Base-by-base conservation (phyloP, 2,888 invertebrate genomes). In the Thyatira batis region DNA sequence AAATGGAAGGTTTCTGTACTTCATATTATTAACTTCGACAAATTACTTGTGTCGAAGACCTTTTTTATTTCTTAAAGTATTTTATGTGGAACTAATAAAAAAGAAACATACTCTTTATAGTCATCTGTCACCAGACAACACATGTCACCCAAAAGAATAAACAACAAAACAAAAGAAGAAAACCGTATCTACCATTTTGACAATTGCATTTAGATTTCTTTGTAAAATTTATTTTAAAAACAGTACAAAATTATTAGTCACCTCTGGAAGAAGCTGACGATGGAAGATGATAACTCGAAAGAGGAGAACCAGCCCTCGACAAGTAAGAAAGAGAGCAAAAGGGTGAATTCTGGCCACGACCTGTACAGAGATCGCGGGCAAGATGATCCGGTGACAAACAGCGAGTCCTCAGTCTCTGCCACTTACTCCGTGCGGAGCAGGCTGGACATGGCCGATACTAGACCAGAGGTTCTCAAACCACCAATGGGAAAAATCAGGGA, bases 211-310 rank as follows among this genome's bases (percentile, higher is more conserved):
- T 55, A 39, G 54, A 56, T 53, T 52, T 51, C 46, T 53, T 52
- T 55, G 44, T 48, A 28, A 39, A 45, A 8, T 60, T 58, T 59
- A 46, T 51, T 55, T 50, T 28, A 50, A 51, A 58, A 59, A 60
- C 53, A 53, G 53, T 60, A 65, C 76, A 81, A 86, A 83, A 82
- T 84, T 82, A 69, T 76, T 53, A 73, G 73, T 81, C 74, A 71
- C 53, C 60, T 76, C 50, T 65, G 71, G 67, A 81, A 76, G 50
- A 76, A 65, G 67, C 55, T 73, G 53, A 67, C 58, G 50, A 85
- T 86, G 85, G 80, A 77, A 45, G 77, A 81, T 45, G 76, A 80
- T 17, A 66, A 71, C 23, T 60, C 54, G 50, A 78, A 78, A 25
- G 76, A 70, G 10, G 66, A 70, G 8, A 60, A 67, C 6, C 58